Evolutionary conservation across 2,888 invertebrate species (phyloP).

Genomic region (Ophraella communa): DNA sequence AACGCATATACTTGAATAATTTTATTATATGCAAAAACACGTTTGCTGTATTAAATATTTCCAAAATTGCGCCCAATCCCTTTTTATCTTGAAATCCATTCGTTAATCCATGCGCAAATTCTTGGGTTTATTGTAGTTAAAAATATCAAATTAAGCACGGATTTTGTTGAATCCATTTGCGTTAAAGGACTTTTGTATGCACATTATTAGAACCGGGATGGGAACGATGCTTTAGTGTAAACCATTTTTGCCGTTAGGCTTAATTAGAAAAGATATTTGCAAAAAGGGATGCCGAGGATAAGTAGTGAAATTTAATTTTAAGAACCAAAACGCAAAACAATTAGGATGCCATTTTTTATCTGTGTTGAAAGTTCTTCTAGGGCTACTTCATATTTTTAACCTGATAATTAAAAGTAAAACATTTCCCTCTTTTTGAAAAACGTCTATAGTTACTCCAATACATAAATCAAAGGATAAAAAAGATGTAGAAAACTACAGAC

Average conservation of each 20-base stretch:
- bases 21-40: too few species aligned
- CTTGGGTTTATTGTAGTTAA: slow-evolving; percentile 17
- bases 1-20: too few species aligned
- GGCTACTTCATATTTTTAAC: too few species aligned
- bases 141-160: slow-evolving; percentile 27
- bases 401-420: too few species aligned
- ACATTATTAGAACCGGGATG: slow-evolving; percentile 13
- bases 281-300: slow-evolving; percentile 4
- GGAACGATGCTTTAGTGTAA: slow-evolving; percentile 13
- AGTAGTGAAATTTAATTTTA: background rate
- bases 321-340: too few species aligned
- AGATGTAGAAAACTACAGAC: too few species aligned
- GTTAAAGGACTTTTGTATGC: slow-evolving; percentile 28
- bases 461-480: too few species aligned
- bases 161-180: slow-evolving; percentile 22
- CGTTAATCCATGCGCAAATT: slow-evolving; percentile 15
- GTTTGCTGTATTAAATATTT: too few species aligned
- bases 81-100: slow-evolving; percentile 5
- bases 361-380: too few species aligned
- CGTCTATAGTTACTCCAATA: too few species aligned
- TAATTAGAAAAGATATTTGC: slow-evolving; percentile 19
- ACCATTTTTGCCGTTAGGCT: slow-evolving; percentile 14
- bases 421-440: too few species aligned
- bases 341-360: too few species aligned
- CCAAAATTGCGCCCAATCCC: background rate